Conservation (phyloP, 2,888 invertebrate genomes). For the Frankliniella intonsa region DNA sequence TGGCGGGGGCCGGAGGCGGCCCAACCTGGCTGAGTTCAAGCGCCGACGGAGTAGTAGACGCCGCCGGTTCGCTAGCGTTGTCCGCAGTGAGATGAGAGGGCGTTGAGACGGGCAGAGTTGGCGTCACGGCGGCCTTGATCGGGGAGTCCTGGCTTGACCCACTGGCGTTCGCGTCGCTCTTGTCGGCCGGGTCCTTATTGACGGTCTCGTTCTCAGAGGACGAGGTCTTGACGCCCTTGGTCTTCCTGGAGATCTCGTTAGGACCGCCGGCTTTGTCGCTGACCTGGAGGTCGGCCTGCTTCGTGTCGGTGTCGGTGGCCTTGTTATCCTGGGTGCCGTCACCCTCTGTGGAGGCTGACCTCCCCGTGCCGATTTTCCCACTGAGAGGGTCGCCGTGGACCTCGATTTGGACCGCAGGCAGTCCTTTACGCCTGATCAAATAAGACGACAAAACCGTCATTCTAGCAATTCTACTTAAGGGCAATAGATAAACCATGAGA, state of each 20-base stretch:
- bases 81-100: too few relatives aligned
- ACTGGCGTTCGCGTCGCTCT: not conserved
- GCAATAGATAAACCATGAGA: too few relatives aligned
- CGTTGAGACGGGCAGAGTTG: not conserved
- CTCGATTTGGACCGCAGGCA: not conserved
- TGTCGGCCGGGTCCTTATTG: not conserved
- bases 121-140: not conserved
- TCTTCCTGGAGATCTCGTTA: not conserved
- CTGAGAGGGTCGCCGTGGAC: not conserved
- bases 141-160: not conserved
- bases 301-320: not conserved
- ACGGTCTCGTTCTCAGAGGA: not conserved
- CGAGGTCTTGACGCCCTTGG: not conserved
- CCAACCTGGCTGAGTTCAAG: too few relatives aligned
- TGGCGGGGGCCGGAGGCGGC: too few relatives aligned
- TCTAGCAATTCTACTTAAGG: too few relatives aligned
- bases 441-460: too few relatives aligned
- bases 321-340: not conserved
- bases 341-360: not conserved
- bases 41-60: too few relatives aligned
- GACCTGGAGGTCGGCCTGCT: not conserved
- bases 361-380: not conserved
- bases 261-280: not conserved
- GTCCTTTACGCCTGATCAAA: not conserved
- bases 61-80: too few relatives aligned